Base-by-base conservation (phyloP, 2,797 vertebrate species). In the Lagorchestes hirsutus region DNA sequence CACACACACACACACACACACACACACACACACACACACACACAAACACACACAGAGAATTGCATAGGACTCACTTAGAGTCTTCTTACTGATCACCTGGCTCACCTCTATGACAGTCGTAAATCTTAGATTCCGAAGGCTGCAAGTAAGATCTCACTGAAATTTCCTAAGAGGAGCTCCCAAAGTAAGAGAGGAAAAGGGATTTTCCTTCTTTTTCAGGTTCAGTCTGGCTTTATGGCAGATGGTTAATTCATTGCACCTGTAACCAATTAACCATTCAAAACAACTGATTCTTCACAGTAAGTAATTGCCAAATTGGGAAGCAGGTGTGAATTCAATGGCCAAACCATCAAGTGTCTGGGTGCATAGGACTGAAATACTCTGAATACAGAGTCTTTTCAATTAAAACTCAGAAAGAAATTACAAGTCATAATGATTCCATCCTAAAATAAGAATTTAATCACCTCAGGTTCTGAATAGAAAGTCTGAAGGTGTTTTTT, bases 251-350 rank as follows among this genome's bases (percentile, higher is more conserved):
- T 98, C 96, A 98, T 97, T 98, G 98, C 98, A 99, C 98, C 98
- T 99, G 98, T 98, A 98, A 97, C 98, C 98, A 98, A 98, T 98
- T 99, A 98, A 55, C 82, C 96, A 97, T 98, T 98, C 97, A 98
- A 97, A 98, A 98, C 97, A 98, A 98, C 98, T 96, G 95, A 96
- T 97, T 92, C 98, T 98, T 98, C 97, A 97, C 94, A 97, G 96
- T 95, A 98, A 98, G 98, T 98, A 97, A 95, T 97, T 97, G 97
- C 97, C 98, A 98, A 55, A 98, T 96, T 95, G 97, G 98, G 97
- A 98, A 97, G 97, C 98, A 99, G 98, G 98, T 98, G 98, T 55
- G 94, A 97, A 97, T 97, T 98, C 96, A 96, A 97, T 98, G 97
- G 97, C 91, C 96, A 91, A 97, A 96, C 95, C 46, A 29, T 97